Conservation (phyloP, 2,888 invertebrate species). For the Cremastobaeus sp. region DNA sequence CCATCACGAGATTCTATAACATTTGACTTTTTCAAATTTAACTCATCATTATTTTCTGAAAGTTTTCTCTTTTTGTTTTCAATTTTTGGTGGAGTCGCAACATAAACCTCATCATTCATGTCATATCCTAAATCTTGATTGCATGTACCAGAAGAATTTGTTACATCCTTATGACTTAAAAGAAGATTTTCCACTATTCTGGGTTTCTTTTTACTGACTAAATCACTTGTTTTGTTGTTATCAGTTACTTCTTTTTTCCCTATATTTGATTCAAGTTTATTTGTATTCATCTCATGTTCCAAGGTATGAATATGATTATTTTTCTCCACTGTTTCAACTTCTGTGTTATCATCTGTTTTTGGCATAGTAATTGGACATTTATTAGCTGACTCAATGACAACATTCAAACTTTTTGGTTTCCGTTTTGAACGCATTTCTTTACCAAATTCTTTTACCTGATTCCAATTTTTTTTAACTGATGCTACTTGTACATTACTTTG, state of each 20-base stretch:
- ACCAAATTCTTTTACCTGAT: constrained; percentile 63
- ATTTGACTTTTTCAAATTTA: background rate
- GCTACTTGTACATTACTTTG: background rate
- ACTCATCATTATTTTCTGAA: constrained; percentile 2
- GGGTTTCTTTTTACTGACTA: constrained; percentile 1
- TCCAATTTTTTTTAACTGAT: constrained; percentile 64
- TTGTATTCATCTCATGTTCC: too few relatives aligned
- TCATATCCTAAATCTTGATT: too few relatives aligned
- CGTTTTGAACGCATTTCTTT: constrained; percentile 68
- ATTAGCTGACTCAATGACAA: constrained; percentile 62
- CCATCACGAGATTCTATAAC: too few relatives aligned
- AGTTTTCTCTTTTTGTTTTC: constrained; percentile 1
- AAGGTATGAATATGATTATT: too few relatives aligned
- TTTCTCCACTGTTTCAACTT: background rate
- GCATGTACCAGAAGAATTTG: too few relatives aligned
- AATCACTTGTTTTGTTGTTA: background rate
- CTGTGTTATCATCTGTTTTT: background rate
- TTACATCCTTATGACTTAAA: background rate
- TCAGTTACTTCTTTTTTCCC: background rate
- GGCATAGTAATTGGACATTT: constrained; percentile 34
- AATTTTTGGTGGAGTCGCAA: too few relatives aligned
- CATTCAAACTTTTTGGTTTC: constrained; percentile 65
- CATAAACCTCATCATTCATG: too few relatives aligned
- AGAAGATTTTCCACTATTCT: constrained; percentile 2
- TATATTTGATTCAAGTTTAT: background rate